Percentiles rank a stretch among this genome's conserved stretches.
These are phyloP conservation scores for Melipona quadrifasciata DNA, from an alignment of 1,140 invertebrate species.

Conservation along the genomic window DNA sequence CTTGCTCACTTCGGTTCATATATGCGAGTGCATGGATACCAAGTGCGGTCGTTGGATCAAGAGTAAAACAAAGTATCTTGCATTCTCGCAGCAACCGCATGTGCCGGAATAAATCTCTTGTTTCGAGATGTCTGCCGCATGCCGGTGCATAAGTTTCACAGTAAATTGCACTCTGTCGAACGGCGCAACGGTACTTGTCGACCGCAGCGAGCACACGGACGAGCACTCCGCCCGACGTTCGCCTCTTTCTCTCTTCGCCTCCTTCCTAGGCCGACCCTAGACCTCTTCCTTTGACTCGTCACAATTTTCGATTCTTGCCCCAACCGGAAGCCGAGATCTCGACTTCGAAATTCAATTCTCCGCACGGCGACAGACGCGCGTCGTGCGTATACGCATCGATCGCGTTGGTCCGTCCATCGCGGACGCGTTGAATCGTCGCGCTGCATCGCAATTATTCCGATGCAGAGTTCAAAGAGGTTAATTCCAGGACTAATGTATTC, in stretches of 20 bases:
- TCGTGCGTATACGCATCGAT: background rate
- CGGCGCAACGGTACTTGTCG: conserved; percentile 20
- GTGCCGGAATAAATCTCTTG: conserved; percentile 73
- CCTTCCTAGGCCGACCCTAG: background rate
- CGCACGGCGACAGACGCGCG: too few species aligned
- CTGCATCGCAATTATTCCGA: conserved; percentile 76
- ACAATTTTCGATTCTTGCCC: background rate
- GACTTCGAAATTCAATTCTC: background rate
- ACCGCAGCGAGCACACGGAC: background rate
- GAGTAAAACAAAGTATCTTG: conserved; percentile 64
- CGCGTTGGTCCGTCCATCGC: background rate
- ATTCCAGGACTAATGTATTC: conserved; percentile 81
- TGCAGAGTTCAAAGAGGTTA: conserved; percentile 82
- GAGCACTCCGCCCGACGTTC: background rate
- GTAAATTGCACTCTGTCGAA: conserved; percentile 57
- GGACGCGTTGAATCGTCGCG: conserved; percentile 63
- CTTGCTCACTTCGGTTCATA: conserved; percentile 35
- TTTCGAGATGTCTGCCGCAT: conserved; percentile 77
- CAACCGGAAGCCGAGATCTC: conserved; percentile 1
- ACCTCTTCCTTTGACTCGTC: conserved; percentile 29
- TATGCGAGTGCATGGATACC: conserved; percentile 61
- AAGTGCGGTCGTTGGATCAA: conserved; percentile 52
- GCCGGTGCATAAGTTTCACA: conserved; percentile 73
- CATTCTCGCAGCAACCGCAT: conserved; percentile 58
- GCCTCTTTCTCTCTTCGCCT: conserved; percentile 21